phyloP scores from a whole-genome alignment of 1,140 invertebrate genomes.

The Leucophenga varia region DNA sequence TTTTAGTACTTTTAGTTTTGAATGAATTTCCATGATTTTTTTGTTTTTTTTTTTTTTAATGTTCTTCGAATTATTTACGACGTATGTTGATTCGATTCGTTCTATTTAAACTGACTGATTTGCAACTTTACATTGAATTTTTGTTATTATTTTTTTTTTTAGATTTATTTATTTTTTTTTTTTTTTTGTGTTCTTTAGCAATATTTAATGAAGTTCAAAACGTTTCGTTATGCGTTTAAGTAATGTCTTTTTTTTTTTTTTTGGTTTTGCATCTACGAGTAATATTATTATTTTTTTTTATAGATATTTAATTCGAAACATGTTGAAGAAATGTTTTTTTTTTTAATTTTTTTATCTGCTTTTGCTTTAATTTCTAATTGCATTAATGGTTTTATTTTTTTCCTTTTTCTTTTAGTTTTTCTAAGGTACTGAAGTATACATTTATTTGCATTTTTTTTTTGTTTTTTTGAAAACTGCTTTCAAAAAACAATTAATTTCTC shows the following conservation, averaged over 20 bases:
- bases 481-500: no score
- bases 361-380: slow-evolving; percentile 8
- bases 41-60: slow-evolving; percentile 10
- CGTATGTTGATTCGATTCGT: no score
- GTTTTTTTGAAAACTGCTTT: background rate
- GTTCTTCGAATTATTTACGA: background rate
- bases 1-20: slow-evolving; percentile 54
- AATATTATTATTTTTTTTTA: no score
- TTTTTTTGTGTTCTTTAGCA: no score
- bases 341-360: background rate
- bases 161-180: no score
- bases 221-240: no score
- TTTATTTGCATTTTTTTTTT: no score
- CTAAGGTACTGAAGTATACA: slow-evolving; percentile 50
- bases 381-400: slow-evolving; percentile 8
- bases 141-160: no score
- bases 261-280: background rate
- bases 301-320: no score
- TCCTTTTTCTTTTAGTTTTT: slow-evolving; percentile 20
- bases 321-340: background rate
- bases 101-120: no score
- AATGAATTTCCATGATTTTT: slow-evolving; percentile 53
- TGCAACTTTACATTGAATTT: slow-evolving; percentile 19
- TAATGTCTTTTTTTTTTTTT: no score
- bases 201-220: no score